Percentiles rank a stretch among this genome's conserved stretches.
Evolutionary conservation across 2,797 vertebrate genomes (phyloP).

Genomic region (Rhodeus uyekii): DNA sequence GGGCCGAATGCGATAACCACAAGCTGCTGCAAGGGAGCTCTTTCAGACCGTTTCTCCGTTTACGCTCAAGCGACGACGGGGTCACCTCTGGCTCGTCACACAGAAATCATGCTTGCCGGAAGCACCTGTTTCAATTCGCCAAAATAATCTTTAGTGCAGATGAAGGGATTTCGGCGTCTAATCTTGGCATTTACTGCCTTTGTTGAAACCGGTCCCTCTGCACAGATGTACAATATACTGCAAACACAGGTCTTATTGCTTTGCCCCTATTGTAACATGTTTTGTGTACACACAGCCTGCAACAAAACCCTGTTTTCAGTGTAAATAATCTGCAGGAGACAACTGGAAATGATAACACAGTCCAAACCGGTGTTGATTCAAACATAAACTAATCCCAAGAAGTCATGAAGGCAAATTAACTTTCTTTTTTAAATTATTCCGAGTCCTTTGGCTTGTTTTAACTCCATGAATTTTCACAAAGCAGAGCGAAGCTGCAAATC

Average conservation of each 20-base stretch:
- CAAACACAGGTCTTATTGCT: conserved; percentile 44
- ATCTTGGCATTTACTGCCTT: conserved; percentile 50
- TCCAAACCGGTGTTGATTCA: conserved; percentile 10
- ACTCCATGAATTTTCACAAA: not conserved
- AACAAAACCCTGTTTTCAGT: conserved; percentile 66
- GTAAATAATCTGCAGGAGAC: conserved; percentile 66
- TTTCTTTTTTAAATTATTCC: not conserved
- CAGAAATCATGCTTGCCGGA: not conserved
- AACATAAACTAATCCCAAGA: conserved; percentile 4
- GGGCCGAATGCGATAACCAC: not conserved
- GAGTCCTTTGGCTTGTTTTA: not conserved
- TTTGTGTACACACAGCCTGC: conserved; percentile 65
- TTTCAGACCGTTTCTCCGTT: not conserved
- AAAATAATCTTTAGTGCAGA: conserved; percentile 20
- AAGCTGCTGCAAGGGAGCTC: not conserved
- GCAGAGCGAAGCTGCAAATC: not conserved
- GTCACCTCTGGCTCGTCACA: not conserved
- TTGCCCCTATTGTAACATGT: conserved; percentile 57
- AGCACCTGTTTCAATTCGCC: not conserved
- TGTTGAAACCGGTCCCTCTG: conserved; percentile 19
- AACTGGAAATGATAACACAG: conserved; percentile 65
- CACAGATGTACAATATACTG: conserved; percentile 24
- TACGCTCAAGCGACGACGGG: not conserved
- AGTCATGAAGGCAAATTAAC: not conserved
- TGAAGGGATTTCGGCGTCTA: conserved; percentile 51